Evolutionary conservation across 1,140 invertebrate genomes (phyloP).

Genomic region (Papilio helenus): DNA sequence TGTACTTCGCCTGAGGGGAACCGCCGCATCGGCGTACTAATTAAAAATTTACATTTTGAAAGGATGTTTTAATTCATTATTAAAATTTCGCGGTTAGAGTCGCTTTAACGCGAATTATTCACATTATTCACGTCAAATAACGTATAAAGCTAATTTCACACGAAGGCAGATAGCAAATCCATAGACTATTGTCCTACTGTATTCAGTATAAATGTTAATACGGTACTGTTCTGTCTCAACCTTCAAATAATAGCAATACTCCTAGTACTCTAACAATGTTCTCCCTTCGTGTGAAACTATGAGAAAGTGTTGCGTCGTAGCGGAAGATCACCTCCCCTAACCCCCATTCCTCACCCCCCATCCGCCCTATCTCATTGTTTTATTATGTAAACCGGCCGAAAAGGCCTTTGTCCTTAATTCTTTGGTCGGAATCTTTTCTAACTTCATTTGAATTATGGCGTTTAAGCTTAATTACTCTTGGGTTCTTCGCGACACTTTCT

Average conservation of each 20-base stretch:
- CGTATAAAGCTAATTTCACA: slow-evolving; percentile 46
- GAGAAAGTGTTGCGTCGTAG: slow-evolving; percentile 37
- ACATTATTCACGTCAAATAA: slow-evolving; percentile 70
- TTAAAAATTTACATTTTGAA: slow-evolving; percentile 80
- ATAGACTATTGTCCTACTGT: too few species aligned
- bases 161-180: background rate
- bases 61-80: slow-evolving; percentile 79
- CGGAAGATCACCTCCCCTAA: slow-evolving; percentile 7
- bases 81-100: slow-evolving; percentile 74
- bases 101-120: slow-evolving; percentile 69
- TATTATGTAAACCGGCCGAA: slow-evolving; percentile 68
- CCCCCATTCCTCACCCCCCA: background rate
- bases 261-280: background rate
- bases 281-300: background rate
- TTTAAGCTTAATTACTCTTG: slow-evolving; percentile 63
- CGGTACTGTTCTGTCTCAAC: background rate
- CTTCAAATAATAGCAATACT: background rate
- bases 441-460: slow-evolving; percentile 67
- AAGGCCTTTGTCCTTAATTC: slow-evolving; percentile 59
- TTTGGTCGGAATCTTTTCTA: slow-evolving; percentile 67
- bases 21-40: slow-evolving; percentile 55
- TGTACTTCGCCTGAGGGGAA: slow-evolving; percentile 38
- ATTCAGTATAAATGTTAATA: background rate
- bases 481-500: slow-evolving; percentile 42
- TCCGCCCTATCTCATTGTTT: slow-evolving; percentile 56